Conservation (phyloP, 2,113 vertebrate species). For the Oryzias melastigma region DNA sequence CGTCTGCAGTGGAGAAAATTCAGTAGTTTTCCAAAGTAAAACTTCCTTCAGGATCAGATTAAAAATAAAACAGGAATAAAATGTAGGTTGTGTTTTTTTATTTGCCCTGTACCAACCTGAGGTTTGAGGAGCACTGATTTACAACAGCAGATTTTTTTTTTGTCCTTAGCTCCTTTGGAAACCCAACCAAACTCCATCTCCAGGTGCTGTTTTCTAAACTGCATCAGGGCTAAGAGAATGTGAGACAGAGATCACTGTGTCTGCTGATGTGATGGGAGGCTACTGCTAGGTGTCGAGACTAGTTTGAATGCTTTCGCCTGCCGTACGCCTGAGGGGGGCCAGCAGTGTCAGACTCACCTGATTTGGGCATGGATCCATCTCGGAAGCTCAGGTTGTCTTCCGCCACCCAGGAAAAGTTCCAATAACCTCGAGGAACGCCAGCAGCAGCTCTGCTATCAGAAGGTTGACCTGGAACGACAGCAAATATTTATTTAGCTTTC, state of each 20-base stretch:
- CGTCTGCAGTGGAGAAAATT: too few relatives aligned
- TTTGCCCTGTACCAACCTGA: too few relatives aligned
- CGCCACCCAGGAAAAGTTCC: constrained; percentile 81
- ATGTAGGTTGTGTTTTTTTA: too few relatives aligned
- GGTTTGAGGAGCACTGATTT: too few relatives aligned
- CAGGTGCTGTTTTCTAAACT: not conserved
- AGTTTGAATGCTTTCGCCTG: constrained; percentile 23
- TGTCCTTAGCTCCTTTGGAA: too few relatives aligned
- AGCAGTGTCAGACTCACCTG: constrained; percentile 72
- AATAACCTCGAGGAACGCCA: constrained; percentile 66
- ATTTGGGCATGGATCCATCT: constrained; percentile 25
- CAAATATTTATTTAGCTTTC: constrained; percentile 9
- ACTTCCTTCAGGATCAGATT: too few relatives aligned
- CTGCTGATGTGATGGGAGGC: constrained; percentile 49
- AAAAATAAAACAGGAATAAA: too few relatives aligned
- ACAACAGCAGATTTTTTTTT: too few relatives aligned
- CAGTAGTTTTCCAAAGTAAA: too few relatives aligned
- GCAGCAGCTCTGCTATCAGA: constrained; percentile 19
- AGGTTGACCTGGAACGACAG: constrained; percentile 53
- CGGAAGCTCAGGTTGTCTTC: constrained; percentile 74
- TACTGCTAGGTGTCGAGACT: constrained; percentile 39
- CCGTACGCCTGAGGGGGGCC: constrained; percentile 34
- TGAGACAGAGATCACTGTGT: constrained; percentile 43
- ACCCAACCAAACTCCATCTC: too few relatives aligned
- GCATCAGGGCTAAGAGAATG: constrained; percentile 2